Percentiles rank a stretch among this genome's conserved stretches.
phyloP scores from a whole-genome alignment of 2,113 vertebrate genomes.

The Centropristis striata region DNA sequence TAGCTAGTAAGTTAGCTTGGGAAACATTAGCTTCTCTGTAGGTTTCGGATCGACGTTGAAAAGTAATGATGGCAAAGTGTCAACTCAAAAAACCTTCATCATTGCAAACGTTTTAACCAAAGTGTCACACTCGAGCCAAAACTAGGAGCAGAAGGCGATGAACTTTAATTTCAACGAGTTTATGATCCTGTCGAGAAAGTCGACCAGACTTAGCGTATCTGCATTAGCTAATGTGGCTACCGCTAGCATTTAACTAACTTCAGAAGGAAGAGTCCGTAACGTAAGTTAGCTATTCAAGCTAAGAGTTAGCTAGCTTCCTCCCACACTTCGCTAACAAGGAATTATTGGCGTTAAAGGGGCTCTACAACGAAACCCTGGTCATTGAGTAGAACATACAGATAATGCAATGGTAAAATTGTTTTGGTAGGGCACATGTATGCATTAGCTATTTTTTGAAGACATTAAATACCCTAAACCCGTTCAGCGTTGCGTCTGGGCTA shows the following conservation, averaged over 20 bases:
- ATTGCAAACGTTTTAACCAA: neutral
- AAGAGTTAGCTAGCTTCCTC: slow-evolving; percentile 28
- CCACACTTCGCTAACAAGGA: slow-evolving; percentile 18
- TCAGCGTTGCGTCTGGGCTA: slow-evolving; percentile 54
- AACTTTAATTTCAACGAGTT: neutral
- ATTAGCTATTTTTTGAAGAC: neutral
- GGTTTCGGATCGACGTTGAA: slow-evolving; percentile 44
- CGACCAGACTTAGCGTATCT: slow-evolving; percentile 20
- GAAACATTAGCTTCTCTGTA: slow-evolving; percentile 40
- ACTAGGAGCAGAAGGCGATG: neutral
- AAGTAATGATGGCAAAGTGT: slow-evolving; percentile 58
- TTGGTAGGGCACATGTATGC: neutral
- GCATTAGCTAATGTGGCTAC: slow-evolving; percentile 46
- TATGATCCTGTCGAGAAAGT: slow-evolving; percentile 30
- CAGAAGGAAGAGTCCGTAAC: slow-evolving; percentile 57
- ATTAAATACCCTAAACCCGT: slow-evolving; percentile 22
- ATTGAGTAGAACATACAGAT: fast-evolving
- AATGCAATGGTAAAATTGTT: fast-evolving
- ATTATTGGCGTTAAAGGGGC: neutral
- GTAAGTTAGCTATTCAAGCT: slow-evolving; percentile 47
- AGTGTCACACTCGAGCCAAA: neutral
- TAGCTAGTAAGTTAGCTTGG: slow-evolving; percentile 43
- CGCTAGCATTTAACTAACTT: slow-evolving; percentile 54
- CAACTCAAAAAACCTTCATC: slow-evolving; percentile 36
- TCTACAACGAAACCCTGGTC: neutral